These are phyloP conservation scores for Tolmerus cingulatus DNA, from an alignment of 2,888 invertebrate species.

Conservation along the genomic window DNA sequence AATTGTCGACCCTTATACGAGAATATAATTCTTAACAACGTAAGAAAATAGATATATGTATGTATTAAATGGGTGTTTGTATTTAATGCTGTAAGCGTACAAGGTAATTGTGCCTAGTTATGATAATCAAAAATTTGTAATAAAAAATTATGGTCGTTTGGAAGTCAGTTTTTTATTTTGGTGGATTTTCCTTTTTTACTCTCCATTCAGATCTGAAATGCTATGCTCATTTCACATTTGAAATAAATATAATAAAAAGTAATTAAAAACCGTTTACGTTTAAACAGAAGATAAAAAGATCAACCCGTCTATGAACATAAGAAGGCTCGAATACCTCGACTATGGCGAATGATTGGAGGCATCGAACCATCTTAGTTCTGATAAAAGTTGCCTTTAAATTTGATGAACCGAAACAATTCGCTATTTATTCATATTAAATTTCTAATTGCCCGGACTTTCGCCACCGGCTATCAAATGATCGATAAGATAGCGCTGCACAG, in stretches of 20 bases:
- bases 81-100: neutral
- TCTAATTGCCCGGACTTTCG: neutral
- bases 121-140: neutral
- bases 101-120: neutral
- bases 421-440: neutral
- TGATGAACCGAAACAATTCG: neutral
- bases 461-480: neutral
- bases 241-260: neutral
- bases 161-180: neutral
- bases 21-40: constrained; percentile 69
- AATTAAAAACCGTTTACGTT: neutral
- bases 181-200: neutral
- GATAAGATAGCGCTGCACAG: neutral
- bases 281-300: neutral
- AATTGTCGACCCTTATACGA: constrained; percentile 86
- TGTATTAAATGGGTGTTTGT: neutral
- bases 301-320: neutral
- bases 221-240: neutral
- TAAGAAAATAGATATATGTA: neutral
- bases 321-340: neutral
- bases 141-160: neutral
- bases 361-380: neutral
- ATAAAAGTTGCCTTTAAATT: neutral
- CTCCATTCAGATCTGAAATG: too few species aligned
- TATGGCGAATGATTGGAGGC: neutral